Percentiles rank a stretch among this genome's conserved stretches.
Evolutionary conservation across 2,888 invertebrate species (phyloP).

Genomic region (Aporophyla nigra): DNA sequence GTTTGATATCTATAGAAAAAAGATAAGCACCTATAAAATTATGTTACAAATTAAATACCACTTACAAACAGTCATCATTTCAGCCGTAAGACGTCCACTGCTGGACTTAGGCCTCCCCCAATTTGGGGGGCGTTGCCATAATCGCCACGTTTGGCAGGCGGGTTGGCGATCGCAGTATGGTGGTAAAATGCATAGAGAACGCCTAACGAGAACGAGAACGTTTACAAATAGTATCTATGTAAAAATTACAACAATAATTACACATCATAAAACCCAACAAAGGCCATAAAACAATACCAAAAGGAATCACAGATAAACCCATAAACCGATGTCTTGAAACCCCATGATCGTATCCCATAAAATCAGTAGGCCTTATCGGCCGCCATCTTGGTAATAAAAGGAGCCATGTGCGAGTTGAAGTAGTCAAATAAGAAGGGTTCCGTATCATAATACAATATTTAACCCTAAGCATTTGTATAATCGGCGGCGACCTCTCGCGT

Average conservation of each 20-base stretch:
- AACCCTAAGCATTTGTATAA: neutral
- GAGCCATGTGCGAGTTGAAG: neutral
- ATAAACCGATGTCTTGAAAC: conserved; percentile 53
- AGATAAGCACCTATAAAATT: neutral
- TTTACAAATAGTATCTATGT: neutral
- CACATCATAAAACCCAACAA: neutral
- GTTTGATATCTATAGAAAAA: neutral
- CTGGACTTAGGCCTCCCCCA: too few relatives aligned
- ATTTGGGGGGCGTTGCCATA: too few relatives aligned
- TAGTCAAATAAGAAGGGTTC: neutral
- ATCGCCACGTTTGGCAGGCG: too few relatives aligned
- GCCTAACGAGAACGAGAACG: too few relatives aligned
- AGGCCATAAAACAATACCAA: conserved; percentile 50
- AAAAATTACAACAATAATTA: conserved; percentile 43
- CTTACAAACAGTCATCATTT: too few relatives aligned
- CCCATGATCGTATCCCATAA: conserved; percentile 59
- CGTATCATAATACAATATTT: neutral
- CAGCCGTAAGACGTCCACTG: too few relatives aligned
- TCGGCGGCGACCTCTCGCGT: too few relatives aligned
- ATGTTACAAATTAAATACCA: neutral
- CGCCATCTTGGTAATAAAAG: conserved; percentile 67
- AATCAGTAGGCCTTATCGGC: conserved; percentile 61
- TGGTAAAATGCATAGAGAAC: too few relatives aligned
- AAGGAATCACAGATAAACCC: conserved; percentile 40
- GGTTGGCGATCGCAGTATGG: too few relatives aligned